Percentiles rank a stretch among this genome's conserved stretches.
Conservation (phyloP, 2,113 vertebrate genomes). For the Regulus satrapa region DNA sequence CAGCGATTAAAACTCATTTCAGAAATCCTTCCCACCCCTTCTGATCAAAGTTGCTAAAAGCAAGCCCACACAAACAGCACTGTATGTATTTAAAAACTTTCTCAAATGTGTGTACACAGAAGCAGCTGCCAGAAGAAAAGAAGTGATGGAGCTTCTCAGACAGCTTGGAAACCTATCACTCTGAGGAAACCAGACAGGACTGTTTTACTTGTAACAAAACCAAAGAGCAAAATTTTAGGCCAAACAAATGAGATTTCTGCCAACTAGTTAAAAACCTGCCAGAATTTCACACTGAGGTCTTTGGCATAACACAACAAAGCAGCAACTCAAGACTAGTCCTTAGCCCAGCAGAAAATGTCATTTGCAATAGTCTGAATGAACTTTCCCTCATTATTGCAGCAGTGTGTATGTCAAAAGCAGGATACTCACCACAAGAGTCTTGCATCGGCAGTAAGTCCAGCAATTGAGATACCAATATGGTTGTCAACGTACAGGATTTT, state of each 20-base stretch:
- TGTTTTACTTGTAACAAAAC: not conserved
- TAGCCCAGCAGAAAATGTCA: not conserved
- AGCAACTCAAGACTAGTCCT: not conserved
- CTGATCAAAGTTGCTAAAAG: not conserved
- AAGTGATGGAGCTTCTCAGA: not conserved
- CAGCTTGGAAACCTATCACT: not conserved
- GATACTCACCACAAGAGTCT: constrained; percentile 88
- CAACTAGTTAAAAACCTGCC: not conserved
- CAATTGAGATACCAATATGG: constrained; percentile 97
- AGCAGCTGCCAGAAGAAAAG: not conserved
- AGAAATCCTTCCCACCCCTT: not conserved
- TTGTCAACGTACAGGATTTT: constrained; percentile 98
- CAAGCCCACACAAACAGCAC: not conserved
- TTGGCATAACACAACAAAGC: not conserved
- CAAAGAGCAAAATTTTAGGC: constrained; percentile 3
- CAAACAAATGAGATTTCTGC: not conserved
- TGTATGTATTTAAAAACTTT: not conserved
- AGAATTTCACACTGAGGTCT: not conserved
- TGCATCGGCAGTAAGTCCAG: constrained; percentile 95
- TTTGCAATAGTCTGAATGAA: not conserved
- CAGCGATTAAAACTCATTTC: not conserved
- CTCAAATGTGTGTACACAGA: not conserved
- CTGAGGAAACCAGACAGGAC: not conserved
- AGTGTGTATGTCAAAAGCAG: not conserved
- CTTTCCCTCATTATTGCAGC: constrained; percentile 43